Conservation (phyloP, 2,888 invertebrate species). For the Sympetrum striolatum region DNA sequence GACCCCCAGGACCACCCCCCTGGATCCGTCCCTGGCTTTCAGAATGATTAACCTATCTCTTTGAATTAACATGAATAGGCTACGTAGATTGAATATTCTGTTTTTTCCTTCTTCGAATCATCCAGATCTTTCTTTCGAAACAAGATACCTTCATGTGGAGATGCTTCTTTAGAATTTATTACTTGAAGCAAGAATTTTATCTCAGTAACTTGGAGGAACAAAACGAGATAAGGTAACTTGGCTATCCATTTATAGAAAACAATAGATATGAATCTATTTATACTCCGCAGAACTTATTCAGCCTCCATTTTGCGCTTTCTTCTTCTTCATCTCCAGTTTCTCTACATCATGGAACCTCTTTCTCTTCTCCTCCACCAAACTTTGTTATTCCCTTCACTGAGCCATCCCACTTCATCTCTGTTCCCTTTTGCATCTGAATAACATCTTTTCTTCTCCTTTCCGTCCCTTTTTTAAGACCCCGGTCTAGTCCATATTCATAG, state of each 20-base stretch:
- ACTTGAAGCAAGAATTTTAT: too few relatives aligned
- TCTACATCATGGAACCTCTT: background rate
- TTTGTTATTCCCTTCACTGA: background rate
- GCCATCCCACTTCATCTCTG: background rate
- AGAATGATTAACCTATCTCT: too few relatives aligned
- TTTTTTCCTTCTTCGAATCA: background rate
- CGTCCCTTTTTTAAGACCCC: background rate
- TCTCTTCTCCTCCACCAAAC: background rate
- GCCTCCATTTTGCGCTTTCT: background rate
- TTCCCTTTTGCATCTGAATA: background rate
- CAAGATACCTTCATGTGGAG: background rate
- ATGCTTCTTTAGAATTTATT: background rate
- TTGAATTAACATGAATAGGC: too few relatives aligned
- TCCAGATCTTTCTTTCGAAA: background rate
- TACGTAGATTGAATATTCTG: too few relatives aligned
- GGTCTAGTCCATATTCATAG: background rate
- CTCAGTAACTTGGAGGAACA: too few relatives aligned
- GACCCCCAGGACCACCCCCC: too few relatives aligned
- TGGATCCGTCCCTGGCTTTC: too few relatives aligned
- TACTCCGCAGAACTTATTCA: background rate
- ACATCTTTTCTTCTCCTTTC: background rate
- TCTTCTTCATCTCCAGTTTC: background rate
- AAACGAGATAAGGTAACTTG: too few relatives aligned
- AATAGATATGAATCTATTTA: background rate
- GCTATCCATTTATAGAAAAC: too few relatives aligned